Evolutionary conservation across 2,113 vertebrate genomes (phyloP), one percentile per base, ranked within the genome.

Genomic region (Athene noctua): DNA sequence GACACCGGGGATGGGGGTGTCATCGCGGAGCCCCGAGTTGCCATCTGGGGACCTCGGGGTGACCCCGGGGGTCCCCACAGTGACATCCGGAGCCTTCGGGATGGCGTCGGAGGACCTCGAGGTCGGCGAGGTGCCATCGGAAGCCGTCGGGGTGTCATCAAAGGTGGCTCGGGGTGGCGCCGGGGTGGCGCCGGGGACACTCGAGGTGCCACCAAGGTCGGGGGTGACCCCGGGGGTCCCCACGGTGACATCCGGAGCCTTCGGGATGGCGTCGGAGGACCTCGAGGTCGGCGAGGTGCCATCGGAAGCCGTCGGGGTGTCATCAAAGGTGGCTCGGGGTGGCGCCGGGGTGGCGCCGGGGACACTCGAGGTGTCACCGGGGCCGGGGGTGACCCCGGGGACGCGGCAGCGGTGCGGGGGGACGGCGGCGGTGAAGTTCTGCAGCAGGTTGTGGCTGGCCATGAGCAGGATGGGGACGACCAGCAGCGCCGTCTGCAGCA

Each of bases 401-500:
- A 26, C 4, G 2, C 88, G 97, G 95, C 98, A 98, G 97, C 96
- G 93, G 90, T 98, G 98, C 15, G 80, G 73, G 1, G 98, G 98
- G 6, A 98, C 97, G 1, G 84, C 71, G 1, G 98, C 98, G 4
- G 96, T 98, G 90, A 98, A 98, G 97, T 98, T 98, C 96, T 99
- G 98, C 78, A 99, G 95, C 9, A 96, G 98, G 97, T 99, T 99
- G 93, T 99, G 98, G 59, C 98, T 98, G 73, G 99, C 98, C 98
- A 98, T 97, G 83, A 99, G 80, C 11, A 99, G 38, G 63, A 99
- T 92, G 4, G 98, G 98, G 29, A 98, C 40, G 9, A 78, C 80
- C 12, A 98, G 88, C 34, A 99, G 96, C 8, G 62, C 79, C 14
- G 98, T 97, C 32, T 99, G 98, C 51, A 98, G 19, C 49, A 98